phyloP scores from a whole-genome alignment of 2,797 vertebrate species.

The Crocodylus rhombifer region DNA sequence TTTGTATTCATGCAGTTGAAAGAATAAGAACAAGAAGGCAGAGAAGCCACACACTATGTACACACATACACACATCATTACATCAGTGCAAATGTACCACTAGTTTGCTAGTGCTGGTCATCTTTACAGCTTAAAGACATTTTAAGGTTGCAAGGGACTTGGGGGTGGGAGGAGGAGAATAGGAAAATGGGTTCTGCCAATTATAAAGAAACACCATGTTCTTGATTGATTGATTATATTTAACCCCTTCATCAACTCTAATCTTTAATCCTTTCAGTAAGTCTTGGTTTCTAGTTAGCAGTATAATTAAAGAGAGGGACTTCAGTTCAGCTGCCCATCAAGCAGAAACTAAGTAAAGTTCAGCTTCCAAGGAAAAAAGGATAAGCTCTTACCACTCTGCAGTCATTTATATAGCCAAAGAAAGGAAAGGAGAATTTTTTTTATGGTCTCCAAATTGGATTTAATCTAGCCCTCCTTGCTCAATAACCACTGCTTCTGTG shows the following conservation, averaged over 20 bases:
- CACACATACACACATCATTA: neutral
- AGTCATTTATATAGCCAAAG: neutral
- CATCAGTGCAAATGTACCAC: neutral
- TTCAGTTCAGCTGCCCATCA: neutral
- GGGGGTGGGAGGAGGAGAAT: fast-evolving
- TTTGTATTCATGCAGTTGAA: neutral
- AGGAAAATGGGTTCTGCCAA: fast-evolving
- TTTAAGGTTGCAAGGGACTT: neutral
- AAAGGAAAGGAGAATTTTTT: neutral
- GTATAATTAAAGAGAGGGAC: neutral
- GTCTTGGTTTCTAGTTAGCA: neutral
- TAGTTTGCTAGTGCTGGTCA: neutral
- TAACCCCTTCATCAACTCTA: neutral
- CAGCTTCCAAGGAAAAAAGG: neutral
- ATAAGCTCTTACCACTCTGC: neutral
- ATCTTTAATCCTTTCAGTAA: neutral
- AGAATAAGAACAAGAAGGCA: neutral
- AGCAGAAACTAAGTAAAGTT: neutral
- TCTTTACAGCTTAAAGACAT: neutral
- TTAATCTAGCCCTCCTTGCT: neutral
- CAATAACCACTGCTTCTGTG: neutral
- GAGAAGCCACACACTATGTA: neutral
- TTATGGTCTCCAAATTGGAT: neutral
- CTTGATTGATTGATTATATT: neutral
- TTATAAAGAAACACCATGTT: neutral